phyloP scores from a whole-genome alignment of 2,797 vertebrate genomes.

The Sebastes diploproa region DNA sequence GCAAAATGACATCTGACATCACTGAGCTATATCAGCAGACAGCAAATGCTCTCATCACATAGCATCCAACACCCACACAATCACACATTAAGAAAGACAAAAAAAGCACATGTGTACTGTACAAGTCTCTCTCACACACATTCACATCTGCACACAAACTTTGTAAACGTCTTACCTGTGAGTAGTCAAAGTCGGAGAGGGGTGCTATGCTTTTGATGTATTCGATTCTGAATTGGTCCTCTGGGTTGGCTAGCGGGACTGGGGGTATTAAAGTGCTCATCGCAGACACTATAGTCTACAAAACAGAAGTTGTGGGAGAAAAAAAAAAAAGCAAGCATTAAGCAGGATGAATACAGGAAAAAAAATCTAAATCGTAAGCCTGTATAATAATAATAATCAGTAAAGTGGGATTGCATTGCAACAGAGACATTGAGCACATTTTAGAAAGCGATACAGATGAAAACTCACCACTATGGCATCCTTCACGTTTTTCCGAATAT shows the following conservation, averaged over 20 bases:
- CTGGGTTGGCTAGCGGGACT: constrained; percentile 95
- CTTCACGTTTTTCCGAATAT: constrained; percentile 99
- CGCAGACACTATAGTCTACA: constrained; percentile 97
- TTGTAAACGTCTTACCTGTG: constrained; percentile 87
- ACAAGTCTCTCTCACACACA: background rate
- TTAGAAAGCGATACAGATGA: constrained; percentile 25
- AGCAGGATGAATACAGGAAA: constrained; percentile 62
- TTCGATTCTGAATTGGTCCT: constrained; percentile 97
- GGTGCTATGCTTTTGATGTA: constrained; percentile 99
- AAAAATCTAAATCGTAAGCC: constrained; percentile 56
- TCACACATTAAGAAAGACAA: background rate
- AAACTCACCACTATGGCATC: constrained; percentile 99
- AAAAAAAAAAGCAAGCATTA: constrained; percentile 51
- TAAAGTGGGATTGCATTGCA: constrained; percentile 71
- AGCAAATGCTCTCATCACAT: constrained; percentile 25
- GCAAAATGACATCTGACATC: background rate
- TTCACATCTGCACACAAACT: background rate
- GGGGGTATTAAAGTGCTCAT: constrained; percentile 99
- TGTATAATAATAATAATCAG: constrained; percentile 76
- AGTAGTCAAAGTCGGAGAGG: constrained; percentile 97
- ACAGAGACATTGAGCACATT: constrained; percentile 28
- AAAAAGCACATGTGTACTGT: background rate
- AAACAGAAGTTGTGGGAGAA: constrained; percentile 60
- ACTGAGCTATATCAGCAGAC: constrained; percentile 12
- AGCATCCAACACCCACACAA: constrained; percentile 23